Conservation (phyloP, 2,797 vertebrate species). For the Tiaroga cobitis region DNA sequence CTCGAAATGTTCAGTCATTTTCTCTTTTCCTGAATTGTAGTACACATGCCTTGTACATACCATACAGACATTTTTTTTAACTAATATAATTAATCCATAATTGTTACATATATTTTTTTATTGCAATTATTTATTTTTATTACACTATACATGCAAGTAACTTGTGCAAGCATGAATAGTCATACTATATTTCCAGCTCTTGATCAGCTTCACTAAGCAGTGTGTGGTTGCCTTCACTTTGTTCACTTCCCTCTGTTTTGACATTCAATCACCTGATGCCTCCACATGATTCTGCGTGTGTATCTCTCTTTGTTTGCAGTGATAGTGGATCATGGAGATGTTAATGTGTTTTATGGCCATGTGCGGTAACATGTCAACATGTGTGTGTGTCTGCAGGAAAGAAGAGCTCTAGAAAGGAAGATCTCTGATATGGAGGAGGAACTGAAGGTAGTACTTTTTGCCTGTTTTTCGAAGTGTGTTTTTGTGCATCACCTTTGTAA, state of each 20-base stretch:
- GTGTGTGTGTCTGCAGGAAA: slow-evolving; percentile 80
- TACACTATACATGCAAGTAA: neutral
- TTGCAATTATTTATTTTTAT: neutral
- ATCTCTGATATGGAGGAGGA: slow-evolving; percentile 99
- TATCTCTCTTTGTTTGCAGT: slow-evolving; percentile 17
- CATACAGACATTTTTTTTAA: neutral
- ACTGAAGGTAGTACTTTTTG: slow-evolving; percentile 86
- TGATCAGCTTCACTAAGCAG: slow-evolving; percentile 36
- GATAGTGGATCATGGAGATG: neutral
- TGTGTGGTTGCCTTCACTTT: slow-evolving; percentile 40
- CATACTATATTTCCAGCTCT: slow-evolving; percentile 9
- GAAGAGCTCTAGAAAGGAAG: slow-evolving; percentile 99
- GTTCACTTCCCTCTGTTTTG: slow-evolving; percentile 21
- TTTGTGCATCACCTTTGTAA: neutral
- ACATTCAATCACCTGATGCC: slow-evolving; percentile 17
- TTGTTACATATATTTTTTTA: neutral
- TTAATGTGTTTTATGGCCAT: neutral
- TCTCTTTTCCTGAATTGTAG: neutral
- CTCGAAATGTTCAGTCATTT: neutral
- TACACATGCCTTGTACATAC: neutral
- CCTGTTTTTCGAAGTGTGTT: neutral
- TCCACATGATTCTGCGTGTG: slow-evolving; percentile 17
- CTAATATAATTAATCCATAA: neutral
- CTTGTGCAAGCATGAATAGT: neutral
- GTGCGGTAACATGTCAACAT: neutral